Base-by-base conservation (phyloP, 2,888 invertebrate genomes). In the Orchestes rusci region DNA sequence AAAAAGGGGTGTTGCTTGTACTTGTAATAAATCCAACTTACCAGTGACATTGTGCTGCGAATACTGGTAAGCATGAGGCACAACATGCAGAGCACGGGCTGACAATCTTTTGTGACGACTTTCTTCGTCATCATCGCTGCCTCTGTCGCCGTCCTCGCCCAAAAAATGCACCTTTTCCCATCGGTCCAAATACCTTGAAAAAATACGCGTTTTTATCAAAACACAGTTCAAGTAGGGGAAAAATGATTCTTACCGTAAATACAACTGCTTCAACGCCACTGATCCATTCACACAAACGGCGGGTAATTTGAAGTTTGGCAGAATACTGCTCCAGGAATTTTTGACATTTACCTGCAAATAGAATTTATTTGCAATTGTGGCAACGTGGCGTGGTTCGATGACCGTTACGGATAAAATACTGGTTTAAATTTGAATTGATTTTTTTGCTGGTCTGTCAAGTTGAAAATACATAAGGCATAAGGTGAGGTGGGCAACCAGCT, bases 81-180 rank as follows among this genome's bases (percentile, higher is more conserved):
- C 81, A 23, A 77, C 75, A 61, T 80, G 79, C 45, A 79, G 69
- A 31, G 76, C 75, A 55, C 77, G 70, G 33, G 77, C 73, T 52
- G 79, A 74, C 73, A 80, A 76, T 51, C 82, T 75, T 53, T 80
- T 76, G 59, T 82, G 82, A 13, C 90, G 76, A 38, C 80, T 76
- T 45, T 81, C 75, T 59, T 88, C 78, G 51, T 87, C 85, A 56
- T 90, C 88, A 47, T 87, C 88, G 56, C 80, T 79, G 31, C 75
- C 73, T 31, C 80, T 76, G 59, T 91, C 89, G 5, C 83, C 85
- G 64, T 94, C 94, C 62, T 94, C 85, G 3, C 93, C 93, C 17
- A 91, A 79, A 59, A 85, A 93, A 39, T 81, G 86, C 8, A 91
- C 82, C 62, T 89, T 82, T 69, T 96, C 95, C 73, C 91, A 96